phyloP scores from a whole-genome alignment of 2,113 vertebrate species.

The Benitochromis conjunctus region DNA sequence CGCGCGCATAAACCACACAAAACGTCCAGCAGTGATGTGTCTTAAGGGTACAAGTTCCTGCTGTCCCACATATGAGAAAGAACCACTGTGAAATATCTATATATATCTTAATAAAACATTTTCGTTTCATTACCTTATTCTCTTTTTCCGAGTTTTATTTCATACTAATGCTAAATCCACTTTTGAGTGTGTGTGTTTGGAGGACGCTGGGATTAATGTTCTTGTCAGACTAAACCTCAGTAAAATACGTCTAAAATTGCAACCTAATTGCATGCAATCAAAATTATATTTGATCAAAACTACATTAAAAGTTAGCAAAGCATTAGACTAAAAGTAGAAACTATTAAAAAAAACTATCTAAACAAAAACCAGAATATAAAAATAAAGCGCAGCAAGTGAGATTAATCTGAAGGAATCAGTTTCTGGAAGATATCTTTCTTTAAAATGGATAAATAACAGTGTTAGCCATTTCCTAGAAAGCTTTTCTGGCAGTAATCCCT shows the following conservation, averaged over 20 bases:
- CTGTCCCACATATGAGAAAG: background rate
- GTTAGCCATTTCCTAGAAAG: background rate
- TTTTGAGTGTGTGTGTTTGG: background rate
- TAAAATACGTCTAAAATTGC: background rate
- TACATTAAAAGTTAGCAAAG: background rate
- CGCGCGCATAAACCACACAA: rapidly evolving
- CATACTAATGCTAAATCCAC: background rate
- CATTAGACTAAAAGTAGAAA: background rate
- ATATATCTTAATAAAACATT: background rate
- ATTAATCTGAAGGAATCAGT: background rate
- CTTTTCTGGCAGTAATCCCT: background rate
- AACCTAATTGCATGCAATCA: background rate
- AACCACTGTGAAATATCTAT: background rate
- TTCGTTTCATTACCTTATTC: background rate
- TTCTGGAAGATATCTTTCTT: background rate
- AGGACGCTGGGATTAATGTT: background rate
- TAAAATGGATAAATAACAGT: background rate
- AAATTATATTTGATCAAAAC: background rate
- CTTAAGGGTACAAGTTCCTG: background rate
- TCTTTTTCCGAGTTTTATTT: background rate
- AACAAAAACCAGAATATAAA: background rate
- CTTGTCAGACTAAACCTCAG: background rate
- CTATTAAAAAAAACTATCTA: background rate
- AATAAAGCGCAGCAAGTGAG: background rate
- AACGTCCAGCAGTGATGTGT: background rate